Evolutionary conservation across 1,140 invertebrate species (phyloP).

Genomic region (Gryllus bimaculatus): DNA sequence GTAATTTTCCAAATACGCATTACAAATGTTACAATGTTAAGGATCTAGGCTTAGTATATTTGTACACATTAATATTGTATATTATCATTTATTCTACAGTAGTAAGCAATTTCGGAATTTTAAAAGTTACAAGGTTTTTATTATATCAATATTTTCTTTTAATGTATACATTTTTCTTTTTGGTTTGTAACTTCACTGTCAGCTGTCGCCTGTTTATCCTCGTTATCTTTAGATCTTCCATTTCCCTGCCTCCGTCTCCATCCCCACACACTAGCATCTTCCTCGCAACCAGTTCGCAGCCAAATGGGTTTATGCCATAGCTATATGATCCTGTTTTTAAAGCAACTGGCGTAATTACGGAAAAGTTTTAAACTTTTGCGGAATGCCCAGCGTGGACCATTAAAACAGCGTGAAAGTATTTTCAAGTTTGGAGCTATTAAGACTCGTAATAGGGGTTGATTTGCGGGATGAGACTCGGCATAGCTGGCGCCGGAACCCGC

Average conservation of each 20-base stretch:
- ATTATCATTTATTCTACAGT: too few species aligned
- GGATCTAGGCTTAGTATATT: too few species aligned
- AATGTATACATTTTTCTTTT: neutral
- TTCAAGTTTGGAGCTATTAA: neutral
- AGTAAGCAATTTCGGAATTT: too few species aligned
- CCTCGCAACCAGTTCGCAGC: too few species aligned
- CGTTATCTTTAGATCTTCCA: neutral
- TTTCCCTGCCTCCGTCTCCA: neutral
- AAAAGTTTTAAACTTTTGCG: neutral
- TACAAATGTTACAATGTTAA: too few species aligned
- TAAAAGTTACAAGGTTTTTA: neutral
- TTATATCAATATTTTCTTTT: neutral
- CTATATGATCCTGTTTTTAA: neutral
- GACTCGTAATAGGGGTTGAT: neutral
- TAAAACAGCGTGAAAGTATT: neutral
- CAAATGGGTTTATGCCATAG: too few species aligned
- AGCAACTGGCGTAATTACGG: neutral
- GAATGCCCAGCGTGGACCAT: neutral
- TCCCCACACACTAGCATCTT: too few species aligned
- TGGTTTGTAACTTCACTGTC: neutral
- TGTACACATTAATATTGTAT: too few species aligned
- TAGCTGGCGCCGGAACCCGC: too few species aligned
- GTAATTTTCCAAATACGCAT: too few species aligned
- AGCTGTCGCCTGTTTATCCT: neutral
- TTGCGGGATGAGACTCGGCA: neutral